Evolutionary conservation across 2,113 vertebrate species (phyloP).

Genomic region (Micronisus gabar): DNA sequence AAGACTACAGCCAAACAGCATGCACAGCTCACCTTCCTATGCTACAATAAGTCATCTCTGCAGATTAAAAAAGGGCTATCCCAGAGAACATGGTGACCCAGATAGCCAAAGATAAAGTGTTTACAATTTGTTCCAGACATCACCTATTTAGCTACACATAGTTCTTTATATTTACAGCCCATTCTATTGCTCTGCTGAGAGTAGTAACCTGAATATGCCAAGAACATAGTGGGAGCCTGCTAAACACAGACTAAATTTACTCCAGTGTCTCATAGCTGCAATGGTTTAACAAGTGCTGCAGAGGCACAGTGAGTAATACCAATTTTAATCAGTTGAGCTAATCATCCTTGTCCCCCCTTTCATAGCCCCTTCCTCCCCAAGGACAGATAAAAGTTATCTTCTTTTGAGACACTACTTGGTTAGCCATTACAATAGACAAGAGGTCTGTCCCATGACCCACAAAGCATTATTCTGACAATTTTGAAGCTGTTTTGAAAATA

Average conservation of each 20-base stretch:
- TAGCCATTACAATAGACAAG: background rate
- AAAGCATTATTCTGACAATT: background rate
- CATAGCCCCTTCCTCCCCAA: background rate
- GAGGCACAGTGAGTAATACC: background rate
- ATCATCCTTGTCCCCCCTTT: background rate
- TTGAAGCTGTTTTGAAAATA: background rate
- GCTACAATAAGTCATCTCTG: background rate
- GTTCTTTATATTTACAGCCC: background rate
- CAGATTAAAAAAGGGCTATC: background rate
- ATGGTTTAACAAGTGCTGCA: background rate
- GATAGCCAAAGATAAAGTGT: background rate
- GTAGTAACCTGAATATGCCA: constrained; percentile 1
- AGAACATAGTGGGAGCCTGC: background rate
- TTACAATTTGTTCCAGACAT: constrained; percentile 4
- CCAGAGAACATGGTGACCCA: background rate
- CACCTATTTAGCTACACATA: background rate
- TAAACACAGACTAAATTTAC: background rate
- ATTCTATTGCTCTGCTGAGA: background rate
- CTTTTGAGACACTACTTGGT: background rate
- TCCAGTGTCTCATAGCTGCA: background rate
- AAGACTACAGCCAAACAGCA: background rate
- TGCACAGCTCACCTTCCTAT: background rate
- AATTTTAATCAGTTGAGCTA: constrained; percentile 4
- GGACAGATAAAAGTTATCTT: background rate
- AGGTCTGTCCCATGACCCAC: background rate